Evolutionary conservation across 53 echinoderm and acorn worm species (phyloP), one percentile per base, ranked within the genome.

Genomic region (Zoroaster sp.): DNA sequence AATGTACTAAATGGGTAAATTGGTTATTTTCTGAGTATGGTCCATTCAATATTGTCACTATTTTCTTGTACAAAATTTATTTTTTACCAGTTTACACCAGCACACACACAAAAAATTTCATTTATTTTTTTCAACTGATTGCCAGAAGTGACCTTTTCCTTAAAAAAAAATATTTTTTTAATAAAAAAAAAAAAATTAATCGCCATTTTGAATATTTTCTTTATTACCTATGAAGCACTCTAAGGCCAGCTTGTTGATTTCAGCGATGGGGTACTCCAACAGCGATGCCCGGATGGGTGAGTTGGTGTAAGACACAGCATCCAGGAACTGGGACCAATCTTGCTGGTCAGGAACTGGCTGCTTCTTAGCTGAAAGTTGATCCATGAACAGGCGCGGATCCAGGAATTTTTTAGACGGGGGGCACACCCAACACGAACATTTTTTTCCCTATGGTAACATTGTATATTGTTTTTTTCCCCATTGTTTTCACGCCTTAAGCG

Each of bases 221-320:
- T 8, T 30, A 82, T 90, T 69, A 95, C 95, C 95, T n/a, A 95
- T 42, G 90, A 95, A 95, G 72, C 95, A 95, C 49, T 95, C 93
- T n/a, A 95, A 54, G 8, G 95, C 93, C 21, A 77, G 44, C 67
- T 95, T 95, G 79, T 95, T 95, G 75, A 92, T 81, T 10, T 75
- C 71, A 18, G 39, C 42, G 17, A 32, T 66, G 15, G 87, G 76
- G 34, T 89, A 69, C 7, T 89, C 83, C 18, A 96, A 82, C 34
- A 96, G 86, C 0, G 96, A 96, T 5, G 85, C 94, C 23, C 81
- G 90, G 28, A 96, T 90, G 0, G 96, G 96, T 32, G 92, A 92
- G 75, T 92, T 92, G 72, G 88, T 90, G 88, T 72, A 96, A 10
- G 90, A 90, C 52, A 94, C 90, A 31, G 90, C 77, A 36, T 69